These are phyloP conservation scores for Tetropium fuscum DNA, from an alignment of 2,888 invertebrate species.

Conservation along the genomic window DNA sequence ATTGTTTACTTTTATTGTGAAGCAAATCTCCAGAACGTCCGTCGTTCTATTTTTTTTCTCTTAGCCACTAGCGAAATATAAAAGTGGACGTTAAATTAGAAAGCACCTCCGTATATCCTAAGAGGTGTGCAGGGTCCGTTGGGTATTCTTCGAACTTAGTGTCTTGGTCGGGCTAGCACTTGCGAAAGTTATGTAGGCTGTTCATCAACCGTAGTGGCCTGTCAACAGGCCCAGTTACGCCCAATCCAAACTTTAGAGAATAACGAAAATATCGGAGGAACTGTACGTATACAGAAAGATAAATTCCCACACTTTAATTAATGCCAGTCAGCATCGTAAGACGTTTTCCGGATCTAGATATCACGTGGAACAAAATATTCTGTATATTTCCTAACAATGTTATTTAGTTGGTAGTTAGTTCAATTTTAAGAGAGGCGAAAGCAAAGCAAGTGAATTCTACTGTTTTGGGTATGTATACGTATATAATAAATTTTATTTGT, in stretches of 20 bases:
- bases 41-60: conserved; percentile 13
- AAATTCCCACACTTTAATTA: conserved; percentile 25
- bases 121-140: conserved; percentile 20
- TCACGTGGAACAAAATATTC: too few species aligned
- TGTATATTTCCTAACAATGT: too few species aligned
- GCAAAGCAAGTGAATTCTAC: too few species aligned
- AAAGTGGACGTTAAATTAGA: conserved; percentile 19
- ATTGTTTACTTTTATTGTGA: too few species aligned
- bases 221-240: conserved; percentile 47
- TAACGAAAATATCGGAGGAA: conserved; percentile 19
- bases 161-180: conserved; percentile 41
- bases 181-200: conserved; percentile 55
- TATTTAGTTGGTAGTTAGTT: too few species aligned
- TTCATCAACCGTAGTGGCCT: conserved; percentile 57
- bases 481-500: too few species aligned
- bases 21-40: too few species aligned
- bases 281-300: conserved; percentile 16
- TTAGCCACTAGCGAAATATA: conserved; percentile 9
- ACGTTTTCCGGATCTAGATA: conserved; percentile 13
- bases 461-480: too few species aligned
- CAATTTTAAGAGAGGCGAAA: too few species aligned
- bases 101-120: conserved; percentile 12
- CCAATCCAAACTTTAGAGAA: conserved; percentile 34
- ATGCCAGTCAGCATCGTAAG: conserved; percentile 12
- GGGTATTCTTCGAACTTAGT: conserved; percentile 32